phyloP scores from a whole-genome alignment of 92 coral and sea anemone genomes.

The Meandrina meandrites region DNA sequence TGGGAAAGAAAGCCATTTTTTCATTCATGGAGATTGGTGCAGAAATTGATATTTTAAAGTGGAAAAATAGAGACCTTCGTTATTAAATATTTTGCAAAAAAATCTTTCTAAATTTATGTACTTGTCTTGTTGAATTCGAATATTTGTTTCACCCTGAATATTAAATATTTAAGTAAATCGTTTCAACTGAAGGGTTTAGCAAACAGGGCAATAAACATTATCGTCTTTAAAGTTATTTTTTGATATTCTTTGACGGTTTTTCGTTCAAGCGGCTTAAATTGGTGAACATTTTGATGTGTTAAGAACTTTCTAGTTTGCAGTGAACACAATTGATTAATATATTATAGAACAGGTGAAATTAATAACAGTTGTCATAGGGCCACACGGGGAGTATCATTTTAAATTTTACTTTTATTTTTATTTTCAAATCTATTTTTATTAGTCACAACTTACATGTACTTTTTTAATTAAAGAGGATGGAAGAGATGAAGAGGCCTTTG shows the following conservation, averaged over 20 bases:
- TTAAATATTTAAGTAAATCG: neutral
- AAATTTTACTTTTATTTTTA: neutral
- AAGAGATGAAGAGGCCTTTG: neutral
- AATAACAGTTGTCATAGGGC: neutral
- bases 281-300: neutral
- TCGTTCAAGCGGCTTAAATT: neutral
- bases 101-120: neutral
- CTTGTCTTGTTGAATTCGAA: neutral
- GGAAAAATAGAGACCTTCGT: neutral
- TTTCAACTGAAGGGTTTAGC: neutral
- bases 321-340: neutral
- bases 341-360: neutral
- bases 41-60: neutral
- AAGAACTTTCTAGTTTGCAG: conserved; percentile 15
- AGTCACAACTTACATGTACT: neutral
- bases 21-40: neutral
- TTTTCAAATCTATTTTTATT: neutral
- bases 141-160: neutral
- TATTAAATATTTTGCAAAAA: no score
- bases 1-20: neutral
- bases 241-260: neutral
- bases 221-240: neutral
- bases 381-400: neutral
- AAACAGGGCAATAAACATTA: neutral
- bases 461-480: neutral